Conservation (phyloP, 1,140 invertebrate species). For the Aphelenchoides fujianensis region DNA sequence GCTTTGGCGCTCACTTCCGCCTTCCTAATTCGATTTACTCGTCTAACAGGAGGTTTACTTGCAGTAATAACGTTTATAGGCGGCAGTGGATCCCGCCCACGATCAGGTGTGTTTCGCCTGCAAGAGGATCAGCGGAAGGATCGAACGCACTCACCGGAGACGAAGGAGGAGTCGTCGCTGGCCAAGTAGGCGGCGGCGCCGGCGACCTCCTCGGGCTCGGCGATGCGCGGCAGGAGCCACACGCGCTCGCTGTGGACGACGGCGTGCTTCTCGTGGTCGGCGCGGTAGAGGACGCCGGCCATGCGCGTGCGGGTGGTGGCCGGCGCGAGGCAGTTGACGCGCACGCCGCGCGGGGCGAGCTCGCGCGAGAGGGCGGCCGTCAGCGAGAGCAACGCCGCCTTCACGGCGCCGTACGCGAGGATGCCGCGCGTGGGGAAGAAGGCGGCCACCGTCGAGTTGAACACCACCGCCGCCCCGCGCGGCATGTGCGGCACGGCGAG, state of each 20-base stretch:
- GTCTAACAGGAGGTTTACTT: too few species aligned
- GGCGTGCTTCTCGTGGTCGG: background rate
- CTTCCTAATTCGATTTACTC: too few species aligned
- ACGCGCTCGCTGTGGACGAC: background rate
- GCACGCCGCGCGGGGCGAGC: background rate
- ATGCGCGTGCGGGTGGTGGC: background rate
- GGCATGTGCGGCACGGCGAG: background rate
- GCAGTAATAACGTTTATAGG: too few species aligned
- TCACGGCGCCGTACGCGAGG: background rate
- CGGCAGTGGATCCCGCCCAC: too few species aligned
- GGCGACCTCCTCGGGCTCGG: background rate
- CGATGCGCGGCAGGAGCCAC: background rate
- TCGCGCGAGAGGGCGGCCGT: background rate
- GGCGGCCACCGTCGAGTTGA: background rate
- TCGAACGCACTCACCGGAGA: background rate
- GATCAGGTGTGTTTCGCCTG: background rate
- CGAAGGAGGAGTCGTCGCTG: too few species aligned
- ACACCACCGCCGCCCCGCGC: background rate
- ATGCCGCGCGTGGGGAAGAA: background rate
- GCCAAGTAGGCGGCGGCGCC: too few species aligned
- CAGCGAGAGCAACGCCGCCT: background rate
- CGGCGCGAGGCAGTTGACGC: background rate
- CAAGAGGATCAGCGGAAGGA: background rate
- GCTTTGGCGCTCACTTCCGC: too few species aligned
- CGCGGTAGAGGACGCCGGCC: background rate